Evolutionary conservation across 2,797 vertebrate genomes (phyloP).

Genomic region (Cichlasoma orientale): DNA sequence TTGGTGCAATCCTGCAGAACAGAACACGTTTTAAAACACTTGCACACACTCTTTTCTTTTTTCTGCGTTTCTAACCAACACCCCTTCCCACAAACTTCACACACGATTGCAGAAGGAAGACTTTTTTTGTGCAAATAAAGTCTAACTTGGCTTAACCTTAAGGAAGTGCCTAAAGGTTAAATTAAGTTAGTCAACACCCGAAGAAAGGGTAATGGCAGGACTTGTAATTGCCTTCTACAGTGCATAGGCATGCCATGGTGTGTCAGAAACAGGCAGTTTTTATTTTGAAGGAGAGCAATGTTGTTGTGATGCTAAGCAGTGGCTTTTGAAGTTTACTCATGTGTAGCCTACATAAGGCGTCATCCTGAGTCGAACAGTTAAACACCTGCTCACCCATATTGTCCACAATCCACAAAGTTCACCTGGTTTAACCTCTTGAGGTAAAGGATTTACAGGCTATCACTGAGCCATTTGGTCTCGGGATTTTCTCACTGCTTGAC

Average conservation of each 20-base stretch:
- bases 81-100: not conserved
- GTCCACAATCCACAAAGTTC: slow-evolving; percentile 30
- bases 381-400: slow-evolving; percentile 45
- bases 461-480: slow-evolving; percentile 43
- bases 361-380: slow-evolving; percentile 48
- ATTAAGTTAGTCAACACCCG: not conserved
- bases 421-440: slow-evolving; percentile 55
- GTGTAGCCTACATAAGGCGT: not conserved
- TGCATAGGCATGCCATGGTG: not conserved
- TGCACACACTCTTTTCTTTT: not conserved
- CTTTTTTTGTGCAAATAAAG: not conserved
- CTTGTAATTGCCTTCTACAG: not conserved
- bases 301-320: not conserved
- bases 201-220: not conserved
- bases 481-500: slow-evolving; percentile 25
- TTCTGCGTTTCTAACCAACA: not conserved
- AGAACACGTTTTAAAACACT: no score
- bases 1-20: not conserved
- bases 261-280: not conserved
- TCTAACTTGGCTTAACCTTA: not conserved
- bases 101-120: not conserved
- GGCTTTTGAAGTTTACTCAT: not conserved
- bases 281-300: slow-evolving; percentile 10
- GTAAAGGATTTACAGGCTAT: slow-evolving; percentile 50
- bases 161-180: not conserved